A percentile compares a stretch with the other conserved stretches of the same genome.
Evolutionary conservation across 2,888 invertebrate genomes (phyloP).

Genomic region (Camptogramma bilineatum): DNA sequence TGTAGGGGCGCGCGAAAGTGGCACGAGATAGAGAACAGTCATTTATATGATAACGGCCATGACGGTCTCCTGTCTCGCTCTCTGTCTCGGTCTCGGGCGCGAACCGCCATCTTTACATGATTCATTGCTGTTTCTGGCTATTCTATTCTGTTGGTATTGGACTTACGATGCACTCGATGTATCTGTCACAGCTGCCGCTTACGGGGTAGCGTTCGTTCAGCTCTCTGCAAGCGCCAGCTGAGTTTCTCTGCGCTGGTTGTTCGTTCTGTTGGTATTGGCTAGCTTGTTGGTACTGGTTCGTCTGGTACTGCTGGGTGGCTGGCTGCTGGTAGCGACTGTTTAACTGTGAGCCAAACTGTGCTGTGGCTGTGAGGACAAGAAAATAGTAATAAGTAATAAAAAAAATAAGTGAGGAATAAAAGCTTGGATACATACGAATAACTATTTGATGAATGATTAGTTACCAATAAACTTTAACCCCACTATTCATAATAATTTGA

Average conservation of each 20-base stretch:
- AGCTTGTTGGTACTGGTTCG: constrained; percentile 45
- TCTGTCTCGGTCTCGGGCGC: too few relatives aligned
- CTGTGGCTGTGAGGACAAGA: constrained; percentile 54
- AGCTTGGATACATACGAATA: too few relatives aligned
- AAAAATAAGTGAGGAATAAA: too few relatives aligned
- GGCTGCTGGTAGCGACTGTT: constrained; percentile 30
- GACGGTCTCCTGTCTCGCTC: too few relatives aligned
- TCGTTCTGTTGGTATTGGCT: constrained; percentile 48
- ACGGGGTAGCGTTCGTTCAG: constrained; percentile 89
- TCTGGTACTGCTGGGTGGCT: constrained; percentile 38
- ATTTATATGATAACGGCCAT: too few relatives aligned
- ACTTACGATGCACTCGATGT: constrained; percentile 83
- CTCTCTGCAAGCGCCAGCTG: constrained; percentile 84
- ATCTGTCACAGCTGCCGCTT: constrained; percentile 90
- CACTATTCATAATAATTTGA: too few relatives aligned
- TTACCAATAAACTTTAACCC: too few relatives aligned
- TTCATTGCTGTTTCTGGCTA: too few relatives aligned
- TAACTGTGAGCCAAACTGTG: constrained; percentile 52
- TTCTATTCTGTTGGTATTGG: background rate
- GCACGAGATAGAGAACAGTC: too few relatives aligned
- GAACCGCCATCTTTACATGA: too few relatives aligned
- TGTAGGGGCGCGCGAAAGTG: too few relatives aligned
- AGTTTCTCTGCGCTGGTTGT: constrained; percentile 43
- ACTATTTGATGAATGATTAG: too few relatives aligned
- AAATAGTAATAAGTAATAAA: background rate